phyloP scores from a whole-genome alignment of 2,797 vertebrate genomes.

The Cyclura pinguis region DNA sequence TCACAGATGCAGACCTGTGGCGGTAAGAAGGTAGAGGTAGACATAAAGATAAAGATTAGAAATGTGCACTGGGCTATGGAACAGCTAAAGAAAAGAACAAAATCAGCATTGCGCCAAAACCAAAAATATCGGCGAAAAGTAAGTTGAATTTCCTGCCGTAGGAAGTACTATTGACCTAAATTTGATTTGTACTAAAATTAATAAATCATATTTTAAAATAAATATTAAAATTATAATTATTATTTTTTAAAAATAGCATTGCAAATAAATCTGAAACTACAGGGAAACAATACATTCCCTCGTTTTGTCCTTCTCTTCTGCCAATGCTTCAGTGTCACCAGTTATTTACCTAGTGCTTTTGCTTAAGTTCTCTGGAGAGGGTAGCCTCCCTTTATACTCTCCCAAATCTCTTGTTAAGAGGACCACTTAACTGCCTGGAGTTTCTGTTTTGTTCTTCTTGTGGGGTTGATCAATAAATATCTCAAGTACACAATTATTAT shows the following conservation, averaged over 20 bases:
- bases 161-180: conserved; percentile 15
- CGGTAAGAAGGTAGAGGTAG: background rate
- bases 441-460: conserved; percentile 31
- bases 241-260: background rate
- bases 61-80: background rate
- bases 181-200: background rate
- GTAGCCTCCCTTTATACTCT: background rate
- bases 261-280: conserved; percentile 9
- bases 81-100: background rate
- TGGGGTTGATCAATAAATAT: conserved; percentile 31
- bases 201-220: background rate
- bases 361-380: conserved; percentile 13
- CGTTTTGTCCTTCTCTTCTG: background rate
- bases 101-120: conserved; percentile 12
- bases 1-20: background rate
- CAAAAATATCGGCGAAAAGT: background rate
- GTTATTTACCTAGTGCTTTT: background rate
- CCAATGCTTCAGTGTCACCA: no score
- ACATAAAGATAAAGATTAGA: background rate
- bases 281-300: background rate
- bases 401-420: background rate
- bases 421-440: conserved; percentile 23
- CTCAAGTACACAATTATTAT: conserved; percentile 37
- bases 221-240: background rate
- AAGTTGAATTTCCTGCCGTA: conserved; percentile 8